A percentile compares a stretch with the other conserved stretches of the same genome.
phyloP scores from a whole-genome alignment of 2,888 invertebrate genomes.

The Bruchidius siliquastri region DNA sequence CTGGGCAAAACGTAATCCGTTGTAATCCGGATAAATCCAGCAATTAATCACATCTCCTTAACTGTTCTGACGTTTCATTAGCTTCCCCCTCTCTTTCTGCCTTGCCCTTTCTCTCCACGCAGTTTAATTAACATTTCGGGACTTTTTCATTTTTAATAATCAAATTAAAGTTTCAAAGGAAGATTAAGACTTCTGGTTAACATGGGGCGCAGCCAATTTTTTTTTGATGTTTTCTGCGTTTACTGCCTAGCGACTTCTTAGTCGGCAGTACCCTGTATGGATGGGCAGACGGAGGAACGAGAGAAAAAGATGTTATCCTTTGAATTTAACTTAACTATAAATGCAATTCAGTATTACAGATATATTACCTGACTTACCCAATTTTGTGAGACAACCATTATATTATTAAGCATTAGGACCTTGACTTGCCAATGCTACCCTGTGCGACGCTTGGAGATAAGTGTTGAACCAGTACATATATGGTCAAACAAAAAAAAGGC shows the following conservation, averaged over 20 bases:
- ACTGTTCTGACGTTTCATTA: conserved; percentile 49
- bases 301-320: no score
- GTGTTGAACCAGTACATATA: no score
- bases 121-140: conserved; percentile 50
- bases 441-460: no score
- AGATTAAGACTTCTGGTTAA: conserved; percentile 36
- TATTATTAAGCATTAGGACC: no score
- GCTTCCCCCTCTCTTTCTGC: conserved; percentile 27
- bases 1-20: not conserved
- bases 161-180: conserved; percentile 41
- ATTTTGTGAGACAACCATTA: no score
- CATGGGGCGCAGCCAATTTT: conserved; percentile 17
- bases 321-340: no score
- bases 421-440: no score
- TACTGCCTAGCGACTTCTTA: not conserved
- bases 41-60: conserved; percentile 49
- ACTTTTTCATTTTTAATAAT: conserved; percentile 49
- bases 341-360: no score
- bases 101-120: conserved; percentile 40
- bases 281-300: no score
- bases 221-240: not conserved
- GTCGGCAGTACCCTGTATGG: no score
- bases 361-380: no score
- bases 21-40: conserved; percentile 27
- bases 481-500: no score